Conservation (phyloP, 2,888 invertebrate genomes). For the Nomada goodeniana region DNA sequence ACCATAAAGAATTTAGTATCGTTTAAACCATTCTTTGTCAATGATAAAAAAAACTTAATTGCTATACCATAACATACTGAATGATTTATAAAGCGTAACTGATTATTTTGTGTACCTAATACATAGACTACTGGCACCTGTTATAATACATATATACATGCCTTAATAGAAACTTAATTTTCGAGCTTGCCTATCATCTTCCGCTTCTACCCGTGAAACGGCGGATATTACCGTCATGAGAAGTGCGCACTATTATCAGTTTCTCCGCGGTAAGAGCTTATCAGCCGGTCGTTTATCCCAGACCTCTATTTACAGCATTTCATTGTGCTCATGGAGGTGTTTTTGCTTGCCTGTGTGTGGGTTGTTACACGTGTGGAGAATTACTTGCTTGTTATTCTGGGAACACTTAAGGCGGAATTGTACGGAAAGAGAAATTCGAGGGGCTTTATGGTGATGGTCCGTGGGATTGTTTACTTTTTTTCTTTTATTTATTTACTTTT, state of each 20-base stretch:
- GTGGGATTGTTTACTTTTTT: too few relatives aligned
- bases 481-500: too few relatives aligned
- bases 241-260: conserved; percentile 31
- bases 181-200: conserved; percentile 12
- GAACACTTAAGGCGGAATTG: not conserved
- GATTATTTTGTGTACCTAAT: too few relatives aligned
- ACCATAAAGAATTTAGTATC: too few relatives aligned
- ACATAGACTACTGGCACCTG: too few relatives aligned
- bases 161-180: conserved; percentile 48
- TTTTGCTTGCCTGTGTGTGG: not conserved
- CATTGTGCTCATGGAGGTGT: not conserved
- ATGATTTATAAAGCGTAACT: too few relatives aligned
- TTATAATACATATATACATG: too few relatives aligned
- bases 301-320: not conserved
- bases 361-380: not conserved
- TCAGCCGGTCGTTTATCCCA: conserved; percentile 5
- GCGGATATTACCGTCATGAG: conserved; percentile 10
- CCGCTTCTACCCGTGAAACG: conserved; percentile 30
- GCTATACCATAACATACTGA: too few relatives aligned
- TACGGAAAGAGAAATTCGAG: not conserved
- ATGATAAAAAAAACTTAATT: too few relatives aligned
- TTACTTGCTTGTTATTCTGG: conserved; percentile 5
- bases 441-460: conserved; percentile 3
- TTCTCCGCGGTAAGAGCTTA: conserved; percentile 18
- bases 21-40: too few relatives aligned